A percentile compares a stretch with the other conserved stretches of the same genome.
phyloP scores from a whole-genome alignment of 1,140 invertebrate species.

The Drosophila teissieri region DNA sequence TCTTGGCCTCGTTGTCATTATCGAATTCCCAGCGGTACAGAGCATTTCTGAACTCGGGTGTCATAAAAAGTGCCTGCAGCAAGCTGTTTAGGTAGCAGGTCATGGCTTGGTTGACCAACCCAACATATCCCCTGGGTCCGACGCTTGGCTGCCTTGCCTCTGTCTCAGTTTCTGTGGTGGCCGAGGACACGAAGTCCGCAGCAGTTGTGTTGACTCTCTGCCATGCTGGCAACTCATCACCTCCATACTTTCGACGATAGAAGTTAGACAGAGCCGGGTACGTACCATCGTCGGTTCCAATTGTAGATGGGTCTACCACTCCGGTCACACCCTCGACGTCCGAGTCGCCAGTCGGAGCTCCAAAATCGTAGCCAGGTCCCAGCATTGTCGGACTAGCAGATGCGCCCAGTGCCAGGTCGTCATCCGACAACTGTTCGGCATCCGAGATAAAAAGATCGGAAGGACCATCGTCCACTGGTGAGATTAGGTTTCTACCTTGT shows the following conservation, averaged over 20 bases:
- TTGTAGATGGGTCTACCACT: slow-evolving; percentile 6
- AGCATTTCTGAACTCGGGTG: slow-evolving; percentile 97
- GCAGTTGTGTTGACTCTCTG: slow-evolving; percentile 26
- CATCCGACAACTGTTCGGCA: slow-evolving; percentile 81
- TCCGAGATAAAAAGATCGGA: slow-evolving; percentile 74
- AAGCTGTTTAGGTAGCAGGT: slow-evolving; percentile 97
- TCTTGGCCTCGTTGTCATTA: slow-evolving; percentile 88
- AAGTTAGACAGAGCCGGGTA: slow-evolving; percentile 38
- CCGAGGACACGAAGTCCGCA: slow-evolving; percentile 44
- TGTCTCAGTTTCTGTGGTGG: slow-evolving; percentile 52
- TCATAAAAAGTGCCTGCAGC: slow-evolving; percentile 96
- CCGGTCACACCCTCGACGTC: slow-evolving; percentile 28
- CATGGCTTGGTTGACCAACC: slow-evolving; percentile 97
- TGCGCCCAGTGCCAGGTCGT: slow-evolving; percentile 86
- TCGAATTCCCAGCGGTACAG: slow-evolving; percentile 95
- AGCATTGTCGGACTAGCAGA: slow-evolving; percentile 86
- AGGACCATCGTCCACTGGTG: slow-evolving; percentile 44
- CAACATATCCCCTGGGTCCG: slow-evolving; percentile 88
- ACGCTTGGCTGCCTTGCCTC: slow-evolving; percentile 25
- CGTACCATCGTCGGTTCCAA: slow-evolving; percentile 22
- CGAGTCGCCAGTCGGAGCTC: slow-evolving; percentile 39
- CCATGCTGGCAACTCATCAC: slow-evolving; percentile 54
- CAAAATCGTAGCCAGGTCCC: slow-evolving; percentile 49
- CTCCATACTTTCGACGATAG: slow-evolving; percentile 56
- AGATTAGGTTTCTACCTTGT: slow-evolving; percentile 50